Percentiles rank a stretch among this genome's conserved stretches.
These are phyloP conservation scores for Antheraea mylitta DNA, from an alignment of 1,140 invertebrate species.

Conservation along the genomic window DNA sequence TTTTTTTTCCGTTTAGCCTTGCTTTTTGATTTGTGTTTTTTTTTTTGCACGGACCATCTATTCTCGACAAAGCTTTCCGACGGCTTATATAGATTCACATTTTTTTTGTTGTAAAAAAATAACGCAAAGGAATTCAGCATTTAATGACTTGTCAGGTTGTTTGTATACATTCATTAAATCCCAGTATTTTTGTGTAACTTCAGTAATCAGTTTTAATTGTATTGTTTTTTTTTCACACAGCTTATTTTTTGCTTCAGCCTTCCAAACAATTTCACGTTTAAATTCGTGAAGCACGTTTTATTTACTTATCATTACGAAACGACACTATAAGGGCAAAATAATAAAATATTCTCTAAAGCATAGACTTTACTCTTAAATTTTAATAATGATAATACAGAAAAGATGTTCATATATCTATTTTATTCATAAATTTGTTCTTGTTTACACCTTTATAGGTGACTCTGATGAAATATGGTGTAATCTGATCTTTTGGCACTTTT, in stretches of 20 bases:
- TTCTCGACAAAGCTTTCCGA: conserved; percentile 36
- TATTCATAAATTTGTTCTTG: no score
- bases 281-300: background rate
- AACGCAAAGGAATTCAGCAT: conserved; percentile 75
- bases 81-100: conserved; percentile 35
- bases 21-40: conserved; percentile 55
- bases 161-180: conserved; percentile 16
- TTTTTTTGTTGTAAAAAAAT: conserved; percentile 12
- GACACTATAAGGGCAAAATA: no score
- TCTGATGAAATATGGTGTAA: no score
- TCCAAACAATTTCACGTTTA: background rate
- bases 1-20: conserved; percentile 62
- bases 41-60: conserved; percentile 52
- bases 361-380: no score
- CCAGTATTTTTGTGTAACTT: background rate
- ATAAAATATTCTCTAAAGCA: no score
- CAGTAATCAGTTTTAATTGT: background rate
- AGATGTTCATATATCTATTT: no score
- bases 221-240: background rate
- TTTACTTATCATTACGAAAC: background rate
- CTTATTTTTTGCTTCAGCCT: background rate
- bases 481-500: no score
- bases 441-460: no score
- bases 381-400: no score
- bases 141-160: conserved; percentile 43